These are phyloP conservation scores for Conopomorpha cramerella DNA, from an alignment of 1,140 invertebrate species.

Conservation along the genomic window DNA sequence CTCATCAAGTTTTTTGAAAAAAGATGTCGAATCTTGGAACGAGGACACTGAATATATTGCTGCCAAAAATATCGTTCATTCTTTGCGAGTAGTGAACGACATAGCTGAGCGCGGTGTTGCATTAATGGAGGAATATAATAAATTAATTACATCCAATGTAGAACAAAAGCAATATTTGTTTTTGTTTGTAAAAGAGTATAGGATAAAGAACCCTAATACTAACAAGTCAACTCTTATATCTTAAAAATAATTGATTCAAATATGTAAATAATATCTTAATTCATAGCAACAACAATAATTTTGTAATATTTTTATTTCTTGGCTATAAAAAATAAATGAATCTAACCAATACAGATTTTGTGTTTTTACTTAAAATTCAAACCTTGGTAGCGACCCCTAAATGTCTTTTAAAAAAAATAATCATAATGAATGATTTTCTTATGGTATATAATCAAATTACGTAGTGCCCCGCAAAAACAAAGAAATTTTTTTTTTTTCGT, in stretches of 20 bases:
- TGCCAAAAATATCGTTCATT: constrained; percentile 5
- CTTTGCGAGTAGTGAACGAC: constrained; percentile 14
- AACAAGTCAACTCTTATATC: no score
- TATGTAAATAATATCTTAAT: constrained; percentile 8
- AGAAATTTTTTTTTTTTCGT: constrained; percentile 4
- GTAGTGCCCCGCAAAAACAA: constrained; percentile 2
- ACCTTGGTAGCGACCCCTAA: constrained; percentile 5
- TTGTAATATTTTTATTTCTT: neutral
- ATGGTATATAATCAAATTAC: constrained; percentile 3
- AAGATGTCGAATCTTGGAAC: constrained; percentile 4
- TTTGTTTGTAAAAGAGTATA: constrained; percentile 3
- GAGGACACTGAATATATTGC: constrained; percentile 6
- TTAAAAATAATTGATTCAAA: no score
- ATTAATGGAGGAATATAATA: constrained; percentile 17
- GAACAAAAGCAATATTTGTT: constrained; percentile 9
- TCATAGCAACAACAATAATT: no score
- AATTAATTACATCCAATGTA: constrained; percentile 5
- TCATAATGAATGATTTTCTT: constrained; percentile 2
- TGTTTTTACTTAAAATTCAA: no score
- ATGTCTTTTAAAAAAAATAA: constrained; percentile 5
- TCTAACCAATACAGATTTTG: neutral
- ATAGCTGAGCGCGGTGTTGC: constrained; percentile 15
- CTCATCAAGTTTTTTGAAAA: constrained; percentile 3
- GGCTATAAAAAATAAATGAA: neutral
- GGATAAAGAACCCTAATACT: no score